Percentiles rank a stretch among this genome's conserved stretches.
These are phyloP conservation scores for Luehdorfia chinensis DNA, from an alignment of 1,140 invertebrate species.

Conservation along the genomic window DNA sequence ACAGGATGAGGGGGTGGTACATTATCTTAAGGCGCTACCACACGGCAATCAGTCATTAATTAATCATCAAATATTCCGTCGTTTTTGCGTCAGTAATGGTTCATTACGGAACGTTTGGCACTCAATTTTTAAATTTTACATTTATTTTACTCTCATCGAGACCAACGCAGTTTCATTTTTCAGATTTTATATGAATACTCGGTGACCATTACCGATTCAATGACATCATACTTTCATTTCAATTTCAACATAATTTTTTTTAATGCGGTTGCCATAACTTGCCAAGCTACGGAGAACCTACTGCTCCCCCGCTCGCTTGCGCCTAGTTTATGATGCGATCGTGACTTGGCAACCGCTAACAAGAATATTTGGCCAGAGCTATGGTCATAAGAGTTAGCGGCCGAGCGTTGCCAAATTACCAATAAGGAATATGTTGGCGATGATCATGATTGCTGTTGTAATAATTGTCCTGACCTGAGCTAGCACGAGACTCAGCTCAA, in stretches of 20 bases:
- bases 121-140: too few relatives aligned
- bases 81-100: too few relatives aligned
- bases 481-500: too few relatives aligned
- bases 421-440: slow-evolving; percentile 9
- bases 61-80: too few relatives aligned
- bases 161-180: too few relatives aligned
- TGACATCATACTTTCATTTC: slow-evolving; percentile 2
- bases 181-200: background rate
- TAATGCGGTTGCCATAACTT: slow-evolving; percentile 4
- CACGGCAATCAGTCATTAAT: too few relatives aligned
- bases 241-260: slow-evolving; percentile 10
- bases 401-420: slow-evolving; percentile 4
- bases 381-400: slow-evolving; percentile 21
- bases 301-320: background rate
- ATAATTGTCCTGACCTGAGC: slow-evolving; percentile 3
- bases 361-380: slow-evolving; percentile 20
- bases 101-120: too few relatives aligned
- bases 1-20: too few relatives aligned
- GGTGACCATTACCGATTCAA: background rate
- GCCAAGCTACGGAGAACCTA: slow-evolving; percentile 1
- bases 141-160: too few relatives aligned
- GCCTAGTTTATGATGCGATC: slow-evolving; percentile 37
- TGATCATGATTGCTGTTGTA: slow-evolving; percentile 1
- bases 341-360: slow-evolving; percentile 40
- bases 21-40: too few relatives aligned